Conservation (phyloP, 2,888 invertebrate genomes). For the Leucoma salicis region DNA sequence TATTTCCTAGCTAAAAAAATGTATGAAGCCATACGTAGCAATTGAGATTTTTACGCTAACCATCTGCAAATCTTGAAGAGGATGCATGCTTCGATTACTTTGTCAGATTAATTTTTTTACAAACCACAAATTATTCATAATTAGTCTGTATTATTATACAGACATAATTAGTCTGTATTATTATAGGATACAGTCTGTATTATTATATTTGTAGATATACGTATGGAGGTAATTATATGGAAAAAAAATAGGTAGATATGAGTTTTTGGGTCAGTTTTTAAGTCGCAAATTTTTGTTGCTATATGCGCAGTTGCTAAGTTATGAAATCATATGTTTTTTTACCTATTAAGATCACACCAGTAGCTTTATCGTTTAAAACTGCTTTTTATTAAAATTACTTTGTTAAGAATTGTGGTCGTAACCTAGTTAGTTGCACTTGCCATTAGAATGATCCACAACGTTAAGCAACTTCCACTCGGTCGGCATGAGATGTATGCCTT, state of each 20-base stretch:
- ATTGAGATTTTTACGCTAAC: conserved; percentile 36
- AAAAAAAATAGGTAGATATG: neutral
- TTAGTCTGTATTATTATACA: conserved; percentile 1
- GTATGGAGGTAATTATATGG: conserved; percentile 3
- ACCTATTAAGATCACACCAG: neutral
- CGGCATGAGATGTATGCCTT: too few species aligned
- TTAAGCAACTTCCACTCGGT: too few species aligned
- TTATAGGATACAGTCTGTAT: neutral
- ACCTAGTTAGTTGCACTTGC: too few species aligned
- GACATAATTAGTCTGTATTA: neutral
- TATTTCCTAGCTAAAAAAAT: too few species aligned
- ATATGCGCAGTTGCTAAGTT: neutral
- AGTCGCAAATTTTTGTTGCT: neutral
- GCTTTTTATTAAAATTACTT: neutral
- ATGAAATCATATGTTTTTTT: neutral
- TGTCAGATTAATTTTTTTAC: conserved; percentile 4
- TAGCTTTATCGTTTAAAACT: neutral
- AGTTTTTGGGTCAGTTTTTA: neutral
- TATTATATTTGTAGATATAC: neutral
- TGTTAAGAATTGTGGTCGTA: too few species aligned
- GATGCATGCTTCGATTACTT: conserved; percentile 40
- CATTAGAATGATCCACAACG: too few species aligned
- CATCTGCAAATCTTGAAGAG: conserved; percentile 43
- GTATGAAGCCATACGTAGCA: conserved; percentile 49
- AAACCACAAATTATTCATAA: conserved; percentile 2